phyloP scores from a whole-genome alignment of 1,140 invertebrate species.

The Calephelis nemesis region DNA sequence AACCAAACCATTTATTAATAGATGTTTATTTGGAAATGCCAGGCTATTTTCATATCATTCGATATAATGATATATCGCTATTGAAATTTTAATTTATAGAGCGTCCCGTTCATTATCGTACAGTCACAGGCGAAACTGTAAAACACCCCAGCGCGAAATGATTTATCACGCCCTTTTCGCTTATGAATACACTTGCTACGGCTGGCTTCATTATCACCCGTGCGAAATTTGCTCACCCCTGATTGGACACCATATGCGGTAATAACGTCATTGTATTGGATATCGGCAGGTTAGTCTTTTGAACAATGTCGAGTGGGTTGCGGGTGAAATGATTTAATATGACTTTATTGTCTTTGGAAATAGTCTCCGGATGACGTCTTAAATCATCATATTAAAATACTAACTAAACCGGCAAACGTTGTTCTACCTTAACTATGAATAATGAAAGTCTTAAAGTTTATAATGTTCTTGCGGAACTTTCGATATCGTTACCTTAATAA shows the following conservation, averaged over 20 bases:
- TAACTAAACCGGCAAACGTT: no score
- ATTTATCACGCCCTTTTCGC: slow-evolving; percentile 68
- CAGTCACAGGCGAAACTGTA: slow-evolving; percentile 47
- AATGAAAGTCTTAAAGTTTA: no score
- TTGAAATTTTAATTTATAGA: slow-evolving; percentile 57
- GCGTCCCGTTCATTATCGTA: slow-evolving; percentile 43
- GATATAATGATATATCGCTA: slow-evolving; percentile 45
- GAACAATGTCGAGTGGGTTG: slow-evolving; percentile 16
- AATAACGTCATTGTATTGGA: slow-evolving; percentile 57
- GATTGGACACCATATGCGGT: slow-evolving; percentile 59
- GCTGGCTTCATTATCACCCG: slow-evolving; percentile 64
- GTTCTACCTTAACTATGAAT: no score
- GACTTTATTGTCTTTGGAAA: not conserved
- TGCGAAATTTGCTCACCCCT: slow-evolving; percentile 58
- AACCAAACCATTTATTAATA: slow-evolving; percentile 8
- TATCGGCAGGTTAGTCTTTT: slow-evolving; percentile 33
- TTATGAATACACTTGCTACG: slow-evolving; percentile 75
- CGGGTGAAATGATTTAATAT: slow-evolving; percentile 7
- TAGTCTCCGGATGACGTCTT: not conserved
- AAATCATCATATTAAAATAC: not conserved
- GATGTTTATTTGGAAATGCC: slow-evolving; percentile 25
- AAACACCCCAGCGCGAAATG: slow-evolving; percentile 47
- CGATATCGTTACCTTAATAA: no score
- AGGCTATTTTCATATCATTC: slow-evolving; percentile 32
- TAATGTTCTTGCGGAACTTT: no score